Percentiles rank a stretch among this genome's conserved stretches.
Conservation (phyloP, 2,113 vertebrate species). For the Rutilus rutilus region DNA sequence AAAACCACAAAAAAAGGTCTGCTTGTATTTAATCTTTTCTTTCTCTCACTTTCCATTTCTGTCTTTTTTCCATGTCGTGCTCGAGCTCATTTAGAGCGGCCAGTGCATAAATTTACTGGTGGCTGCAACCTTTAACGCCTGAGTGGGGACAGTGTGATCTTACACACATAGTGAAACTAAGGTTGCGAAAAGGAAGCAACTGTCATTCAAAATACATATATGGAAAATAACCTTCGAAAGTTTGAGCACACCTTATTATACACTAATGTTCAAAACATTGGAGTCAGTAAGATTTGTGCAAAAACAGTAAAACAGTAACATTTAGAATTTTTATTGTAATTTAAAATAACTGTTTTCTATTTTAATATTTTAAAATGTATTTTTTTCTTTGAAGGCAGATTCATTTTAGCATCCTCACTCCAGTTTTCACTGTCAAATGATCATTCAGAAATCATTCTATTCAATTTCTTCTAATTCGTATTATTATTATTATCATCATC, state of each 20-base stretch:
- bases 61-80: neutral
- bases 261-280: neutral
- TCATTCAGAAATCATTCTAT: neutral
- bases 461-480: too few relatives aligned
- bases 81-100: neutral
- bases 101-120: neutral
- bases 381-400: too few relatives aligned
- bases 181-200: neutral
- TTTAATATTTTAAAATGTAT: neutral
- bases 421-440: neutral
- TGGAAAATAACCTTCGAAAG: neutral
- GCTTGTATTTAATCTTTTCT: slow-evolving; percentile 8
- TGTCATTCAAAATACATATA: neutral
- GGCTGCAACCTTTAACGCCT: neutral
- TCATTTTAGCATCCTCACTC: neutral
- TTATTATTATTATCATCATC: neutral
- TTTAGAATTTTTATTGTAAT: too few relatives aligned
- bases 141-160: neutral
- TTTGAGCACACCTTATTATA: neutral
- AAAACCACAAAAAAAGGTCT: slow-evolving; percentile 47
- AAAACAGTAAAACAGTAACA: neutral
- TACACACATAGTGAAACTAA: slow-evolving; percentile 12
- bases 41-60: slow-evolving; percentile 3
- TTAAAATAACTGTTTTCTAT: neutral
- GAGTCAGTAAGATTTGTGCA: neutral